A percentile compares a stretch with the other conserved stretches of the same genome.
phyloP scores from a whole-genome alignment of 2,797 vertebrate genomes.

The Phataginus tricuspis region DNA sequence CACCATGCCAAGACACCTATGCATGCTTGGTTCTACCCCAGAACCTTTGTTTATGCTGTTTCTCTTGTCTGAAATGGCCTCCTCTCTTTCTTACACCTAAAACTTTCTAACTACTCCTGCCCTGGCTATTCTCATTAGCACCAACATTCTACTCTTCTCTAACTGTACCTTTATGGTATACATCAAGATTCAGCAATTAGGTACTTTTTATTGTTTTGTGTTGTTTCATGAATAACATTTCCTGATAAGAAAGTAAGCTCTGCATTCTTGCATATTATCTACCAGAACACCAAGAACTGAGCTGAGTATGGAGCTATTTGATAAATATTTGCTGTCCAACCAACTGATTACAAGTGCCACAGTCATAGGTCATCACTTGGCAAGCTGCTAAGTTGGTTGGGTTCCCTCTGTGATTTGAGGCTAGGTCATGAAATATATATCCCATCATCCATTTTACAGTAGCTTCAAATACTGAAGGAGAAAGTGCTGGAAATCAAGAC shows the following conservation, averaged over 20 bases:
- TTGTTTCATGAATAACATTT: constrained; percentile 26
- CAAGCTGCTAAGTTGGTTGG: background rate
- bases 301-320: background rate
- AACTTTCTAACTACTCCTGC: background rate
- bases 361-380: background rate
- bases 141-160: background rate
- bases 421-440: background rate
- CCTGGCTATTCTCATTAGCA: background rate
- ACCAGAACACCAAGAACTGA: background rate
- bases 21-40: background rate
- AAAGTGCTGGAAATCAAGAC: background rate
- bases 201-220: background rate
- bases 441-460: background rate
- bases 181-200: background rate
- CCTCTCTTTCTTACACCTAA: background rate
- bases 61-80: background rate
- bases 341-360: background rate
- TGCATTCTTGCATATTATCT: background rate
- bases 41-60: background rate
- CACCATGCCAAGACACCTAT: background rate
- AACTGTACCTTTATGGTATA: background rate
- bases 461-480: background rate
- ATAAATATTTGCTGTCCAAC: constrained; percentile 41
- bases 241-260: constrained; percentile 24
- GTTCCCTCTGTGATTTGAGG: background rate